Base-by-base conservation (phyloP, 2,888 invertebrate species). In the Dolichomitus sp. region DNA sequence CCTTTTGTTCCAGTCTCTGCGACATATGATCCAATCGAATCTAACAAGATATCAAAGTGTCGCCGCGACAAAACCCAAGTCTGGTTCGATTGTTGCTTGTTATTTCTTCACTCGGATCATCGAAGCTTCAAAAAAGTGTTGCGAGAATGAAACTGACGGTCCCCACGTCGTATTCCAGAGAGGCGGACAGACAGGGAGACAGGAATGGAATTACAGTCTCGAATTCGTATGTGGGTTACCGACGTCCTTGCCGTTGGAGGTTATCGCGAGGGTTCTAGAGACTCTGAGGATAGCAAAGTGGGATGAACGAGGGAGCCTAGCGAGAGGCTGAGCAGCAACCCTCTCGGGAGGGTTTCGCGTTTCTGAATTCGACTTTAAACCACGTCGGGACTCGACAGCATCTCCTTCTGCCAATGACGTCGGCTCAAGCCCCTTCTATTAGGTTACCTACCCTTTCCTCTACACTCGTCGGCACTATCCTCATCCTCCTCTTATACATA, bases 321-420 rank as follows among this genome's bases (percentile, higher is more conserved):
- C 65, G 27, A 23, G 42, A 42, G 40, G 14, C n/a, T 33, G 50
- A 65, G 57, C 70, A 72, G 81, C 81, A 76, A 84, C 86, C 84
- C 85, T 84, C 85, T 79, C 86, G 88, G 86, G 85, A 88, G 89
- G 90, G 89, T 91, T 90, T 90, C 89, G 89, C 89, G 87, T 90
- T 89, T 90, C 89, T 88, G 90, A 91, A 91, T 92, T 92, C 91
- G 90, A 90, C 90, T 91, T 90, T 90, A 92, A 92, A 92, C 90
- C 91, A 88, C 89, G 88, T 87, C 88, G 88, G 87, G 88, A 89
- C 88, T 91, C 90, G 91, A 91, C 91, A 91, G 88, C 84, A 87
- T 88, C 88, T 92, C 88, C 90, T 91, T 92, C 92, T 92, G 92
- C 92, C 92, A 92, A 92, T 92, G 91, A 92, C 92, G 92, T 90